Base-by-base conservation (phyloP, 2,888 invertebrate genomes). In the Polydesmus complanatus region DNA sequence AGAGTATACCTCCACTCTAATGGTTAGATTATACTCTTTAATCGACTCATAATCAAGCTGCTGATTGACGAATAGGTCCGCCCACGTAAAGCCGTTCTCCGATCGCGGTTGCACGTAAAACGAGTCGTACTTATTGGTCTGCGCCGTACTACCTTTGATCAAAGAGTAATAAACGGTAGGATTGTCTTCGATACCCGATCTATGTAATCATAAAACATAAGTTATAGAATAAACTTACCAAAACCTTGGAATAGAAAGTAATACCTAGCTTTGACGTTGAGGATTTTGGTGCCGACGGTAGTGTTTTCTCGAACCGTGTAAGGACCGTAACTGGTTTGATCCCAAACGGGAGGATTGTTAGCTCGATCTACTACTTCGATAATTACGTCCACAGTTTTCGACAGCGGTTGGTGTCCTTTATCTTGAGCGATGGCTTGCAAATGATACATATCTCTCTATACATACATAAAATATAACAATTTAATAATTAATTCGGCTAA, bases 201-300 rank as follows among this genome's bases (percentile, higher is more conserved):
- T 92, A 25, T 22, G 48, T 50, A 22, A 58, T 25, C 21, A 56
- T 48, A 25, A 61, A 21, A 59, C 1, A 50, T 18, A 25, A 54
- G 5, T 54, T 27, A 56, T 56, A 37, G 14, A 18, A 2, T 27
- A 25, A 25, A 21, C 19, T 5, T 25, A 37, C 21, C 27, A 22
- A 3, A 27, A 57, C 8, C 11, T 8, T 52, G 8, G 11, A 18
- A 11, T 19, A 52, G 19, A 1, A 26, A 22, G 25, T 88, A 90
- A 86, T 89, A 93, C 92, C 92, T 92, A 86, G 94, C 94, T 87
- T 93, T 93, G 80, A 93, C 87, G 80, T 92, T 91, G 80, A 92
- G 88, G 83, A 94, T 91, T 85, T 88, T 91, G 81, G 90, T 89
- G 81, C 93, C 94, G 77, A 93, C 91, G 81, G 92, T 88, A 83